Percentiles rank a stretch among this genome's conserved stretches.
Evolutionary conservation across 2,888 invertebrate genomes (phyloP).

Genomic region (Harmothoe impar): DNA sequence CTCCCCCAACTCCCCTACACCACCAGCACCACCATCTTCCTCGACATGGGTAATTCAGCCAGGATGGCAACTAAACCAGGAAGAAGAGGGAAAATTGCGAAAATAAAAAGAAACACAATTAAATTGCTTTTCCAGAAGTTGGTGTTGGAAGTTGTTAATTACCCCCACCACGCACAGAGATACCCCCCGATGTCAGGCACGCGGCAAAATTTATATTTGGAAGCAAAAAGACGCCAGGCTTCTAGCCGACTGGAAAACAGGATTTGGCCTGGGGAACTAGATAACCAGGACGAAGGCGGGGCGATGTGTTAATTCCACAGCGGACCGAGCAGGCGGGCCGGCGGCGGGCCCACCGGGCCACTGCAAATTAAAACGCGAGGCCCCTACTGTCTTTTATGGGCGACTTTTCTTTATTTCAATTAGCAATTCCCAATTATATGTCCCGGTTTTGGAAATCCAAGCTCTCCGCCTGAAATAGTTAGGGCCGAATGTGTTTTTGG

Average conservation of each 20-base stretch:
- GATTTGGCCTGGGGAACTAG: slow-evolving; percentile 55
- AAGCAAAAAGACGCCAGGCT: slow-evolving; percentile 46
- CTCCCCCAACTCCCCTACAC: neutral
- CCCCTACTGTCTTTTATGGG: neutral
- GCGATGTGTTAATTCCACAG: slow-evolving; percentile 43
- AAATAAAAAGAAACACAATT: slow-evolving; percentile 22
- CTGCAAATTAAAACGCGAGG: slow-evolving; percentile 43
- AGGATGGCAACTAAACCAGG: neutral
- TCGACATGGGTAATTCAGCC: neutral
- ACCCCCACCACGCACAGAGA: slow-evolving; percentile 31
- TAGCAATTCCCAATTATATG: slow-evolving; percentile 54
- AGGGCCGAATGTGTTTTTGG: neutral
- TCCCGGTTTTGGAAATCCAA: slow-evolving; percentile 53
- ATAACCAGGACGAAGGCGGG: neutral
- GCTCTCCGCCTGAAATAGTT: neutral
- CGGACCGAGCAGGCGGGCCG: slow-evolving; percentile 8
- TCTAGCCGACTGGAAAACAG: slow-evolving; percentile 55
- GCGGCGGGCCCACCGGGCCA: neutral
- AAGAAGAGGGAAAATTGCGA: neutral
- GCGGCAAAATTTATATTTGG: slow-evolving; percentile 36
- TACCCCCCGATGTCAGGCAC: slow-evolving; percentile 29
- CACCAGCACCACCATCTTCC: too few species aligned
- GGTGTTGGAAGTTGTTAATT: slow-evolving; percentile 51
- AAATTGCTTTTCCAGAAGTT: slow-evolving; percentile 58
- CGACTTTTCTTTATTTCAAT: slow-evolving; percentile 49